Evolutionary conservation across 2,113 vertebrate genomes (phyloP).

Genomic region (Irena cyanogastra): DNA sequence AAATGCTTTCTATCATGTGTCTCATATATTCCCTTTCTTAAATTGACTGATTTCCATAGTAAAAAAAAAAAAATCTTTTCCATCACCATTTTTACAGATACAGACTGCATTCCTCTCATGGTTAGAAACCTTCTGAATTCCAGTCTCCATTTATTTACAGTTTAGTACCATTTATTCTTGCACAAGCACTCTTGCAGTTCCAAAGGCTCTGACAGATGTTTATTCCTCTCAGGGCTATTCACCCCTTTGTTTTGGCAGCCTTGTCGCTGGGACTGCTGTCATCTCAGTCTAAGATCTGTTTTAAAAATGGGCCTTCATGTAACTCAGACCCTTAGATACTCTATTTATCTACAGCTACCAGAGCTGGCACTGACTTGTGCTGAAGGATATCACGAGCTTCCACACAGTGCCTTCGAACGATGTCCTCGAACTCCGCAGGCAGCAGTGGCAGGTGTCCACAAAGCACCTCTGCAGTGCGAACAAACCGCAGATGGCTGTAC

Average conservation of each 20-base stretch:
- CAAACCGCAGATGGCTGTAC: constrained; percentile 81
- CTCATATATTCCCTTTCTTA: not conserved
- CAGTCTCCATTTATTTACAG: not conserved
- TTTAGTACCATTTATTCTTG: not conserved
- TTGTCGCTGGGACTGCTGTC: not conserved
- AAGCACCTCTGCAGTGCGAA: constrained; percentile 74
- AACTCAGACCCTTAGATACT: not conserved
- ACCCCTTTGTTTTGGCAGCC: not conserved
- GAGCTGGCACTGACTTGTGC: constrained; percentile 72
- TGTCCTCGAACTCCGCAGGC: constrained; percentile 70
- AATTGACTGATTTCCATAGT: not conserved
- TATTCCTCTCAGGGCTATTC: not conserved
- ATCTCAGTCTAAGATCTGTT: not conserved
- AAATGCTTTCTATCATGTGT: not conserved
- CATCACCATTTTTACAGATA: not conserved
- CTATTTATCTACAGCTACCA: not conserved
- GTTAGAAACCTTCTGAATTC: not conserved
- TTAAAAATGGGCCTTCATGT: not conserved
- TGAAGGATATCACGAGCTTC: constrained; percentile 71
- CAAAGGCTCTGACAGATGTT: not conserved
- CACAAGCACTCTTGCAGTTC: not conserved
- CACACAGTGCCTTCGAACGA: constrained; percentile 77
- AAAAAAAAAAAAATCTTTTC: not conserved
- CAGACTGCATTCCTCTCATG: not conserved
- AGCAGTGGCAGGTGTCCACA: constrained; percentile 72